A percentile compares a stretch with the other conserved stretches of the same genome.
Conservation (phyloP, 2,797 vertebrate genomes). For the Rousettus madagascariensis region DNA sequence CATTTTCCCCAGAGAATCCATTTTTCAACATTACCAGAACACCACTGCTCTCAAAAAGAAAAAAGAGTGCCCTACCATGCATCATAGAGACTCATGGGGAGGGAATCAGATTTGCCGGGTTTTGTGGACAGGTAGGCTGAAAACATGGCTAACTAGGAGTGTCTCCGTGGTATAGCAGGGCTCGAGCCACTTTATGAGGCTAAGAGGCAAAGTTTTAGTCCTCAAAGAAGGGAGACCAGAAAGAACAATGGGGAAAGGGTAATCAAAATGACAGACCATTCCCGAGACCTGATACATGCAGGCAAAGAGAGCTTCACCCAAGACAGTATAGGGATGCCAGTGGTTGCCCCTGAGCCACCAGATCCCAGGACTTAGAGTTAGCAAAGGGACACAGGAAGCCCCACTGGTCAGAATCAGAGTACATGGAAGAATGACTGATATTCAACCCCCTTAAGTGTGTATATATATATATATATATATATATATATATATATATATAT, state of each 20-base stretch:
- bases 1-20: neutral
- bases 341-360: neutral
- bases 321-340: neutral
- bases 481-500: too few species aligned
- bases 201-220: neutral
- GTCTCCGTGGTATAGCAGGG: neutral
- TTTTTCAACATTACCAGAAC: neutral
- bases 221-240: neutral
- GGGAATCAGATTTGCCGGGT: neutral
- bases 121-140: neutral
- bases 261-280: neutral
- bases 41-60: neutral
- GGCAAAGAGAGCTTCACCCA: neutral
- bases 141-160: neutral
- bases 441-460: neutral
- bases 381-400: neutral
- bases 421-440: neutral
- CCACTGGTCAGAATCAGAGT: neutral
- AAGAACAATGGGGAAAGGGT: neutral
- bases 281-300: neutral
- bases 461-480: too few species aligned
- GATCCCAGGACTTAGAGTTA: neutral
- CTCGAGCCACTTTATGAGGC: neutral
- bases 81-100: neutral
- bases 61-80: neutral